Conservation (phyloP, 2,888 invertebrate genomes). For the Terebella lapidaria region DNA sequence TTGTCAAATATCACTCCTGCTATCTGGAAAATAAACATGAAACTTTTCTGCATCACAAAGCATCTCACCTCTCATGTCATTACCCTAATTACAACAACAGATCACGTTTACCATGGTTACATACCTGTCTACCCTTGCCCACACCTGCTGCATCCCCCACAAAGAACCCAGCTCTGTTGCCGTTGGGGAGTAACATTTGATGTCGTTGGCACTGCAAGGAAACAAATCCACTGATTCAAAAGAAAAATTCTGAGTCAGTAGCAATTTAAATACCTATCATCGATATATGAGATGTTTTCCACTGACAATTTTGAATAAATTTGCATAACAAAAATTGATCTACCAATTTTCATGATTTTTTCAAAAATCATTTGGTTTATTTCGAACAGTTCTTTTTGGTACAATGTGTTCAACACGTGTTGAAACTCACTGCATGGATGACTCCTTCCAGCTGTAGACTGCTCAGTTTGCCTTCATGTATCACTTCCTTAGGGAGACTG, state of each 20-base stretch:
- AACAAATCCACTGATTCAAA: not conserved
- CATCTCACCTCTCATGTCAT: not conserved
- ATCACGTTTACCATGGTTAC: too few relatives aligned
- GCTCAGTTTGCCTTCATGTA: constrained; percentile 38
- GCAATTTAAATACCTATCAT: too few relatives aligned
- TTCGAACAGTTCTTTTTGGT: too few relatives aligned
- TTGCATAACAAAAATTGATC: too few relatives aligned
- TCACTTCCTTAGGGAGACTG: constrained; percentile 34
- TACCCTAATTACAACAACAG: too few relatives aligned
- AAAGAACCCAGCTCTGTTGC: constrained; percentile 48
- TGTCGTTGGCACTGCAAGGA: constrained; percentile 44
- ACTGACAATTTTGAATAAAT: too few relatives aligned
- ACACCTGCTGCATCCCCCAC: constrained; percentile 52
- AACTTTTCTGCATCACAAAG: too few relatives aligned
- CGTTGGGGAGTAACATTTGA: constrained; percentile 42
- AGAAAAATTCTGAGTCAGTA: not conserved
- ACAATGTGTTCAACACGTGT: too few relatives aligned
- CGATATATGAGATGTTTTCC: too few relatives aligned
- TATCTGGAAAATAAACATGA: constrained; percentile 30
- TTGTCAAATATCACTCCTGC: constrained; percentile 49
- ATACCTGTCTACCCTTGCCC: constrained; percentile 49
- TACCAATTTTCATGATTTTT: too few relatives aligned
- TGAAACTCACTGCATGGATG: constrained; percentile 43
- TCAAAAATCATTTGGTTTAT: too few relatives aligned
- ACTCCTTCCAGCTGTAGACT: constrained; percentile 48